Evolutionary conservation across 2,113 vertebrate genomes (phyloP), one percentile per base, ranked within the genome.

Genomic region (Cisticola juncidis): DNA sequence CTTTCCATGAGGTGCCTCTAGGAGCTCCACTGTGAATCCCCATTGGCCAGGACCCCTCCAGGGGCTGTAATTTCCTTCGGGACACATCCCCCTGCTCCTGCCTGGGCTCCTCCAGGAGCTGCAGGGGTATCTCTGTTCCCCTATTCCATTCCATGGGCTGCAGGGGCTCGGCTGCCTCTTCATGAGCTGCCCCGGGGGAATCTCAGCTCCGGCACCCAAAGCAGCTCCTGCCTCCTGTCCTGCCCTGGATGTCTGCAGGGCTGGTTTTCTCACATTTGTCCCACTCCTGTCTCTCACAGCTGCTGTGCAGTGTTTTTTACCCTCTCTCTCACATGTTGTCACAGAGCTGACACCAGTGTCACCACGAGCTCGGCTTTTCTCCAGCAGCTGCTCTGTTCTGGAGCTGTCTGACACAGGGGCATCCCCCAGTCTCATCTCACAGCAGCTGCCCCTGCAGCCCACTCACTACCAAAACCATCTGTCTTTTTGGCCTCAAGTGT

Each of bases 111-210:
- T 33, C 21, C 24, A 25, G 20, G 42, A 12, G 11, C 25, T 54
- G 38, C 38, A 25, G 33, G 14, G 15, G 21, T 7, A 14, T 17
- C 23, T 54, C 25, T 33, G 53, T 56, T 33, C 8, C 14, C 4
- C 20, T 2, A 0, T 3, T 6, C 5, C 6, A 12, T 8, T 24
- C 58, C 29, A 5, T 17, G 47, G 58, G 42, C 31, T 79, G 28
- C 60, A 68, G 48, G 9, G 12, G 16, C 13, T 42, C 25, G 26
- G 29, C 25, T 54, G 38, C 47, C 13, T 38, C 16, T 45, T 25
- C 57, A 14, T 14, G 20, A 70, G 21, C 35, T 29, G 11, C 23
- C 11, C 24, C 24, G 28, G 13, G 21, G 45, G 11, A 40, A 53
- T 17, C 12, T 62, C 66, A 26, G 19, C 22, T 47, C 23, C 2